Evolutionary conservation across 1,140 invertebrate genomes (phyloP).

Genomic region (Bombus pyrosoma): DNA sequence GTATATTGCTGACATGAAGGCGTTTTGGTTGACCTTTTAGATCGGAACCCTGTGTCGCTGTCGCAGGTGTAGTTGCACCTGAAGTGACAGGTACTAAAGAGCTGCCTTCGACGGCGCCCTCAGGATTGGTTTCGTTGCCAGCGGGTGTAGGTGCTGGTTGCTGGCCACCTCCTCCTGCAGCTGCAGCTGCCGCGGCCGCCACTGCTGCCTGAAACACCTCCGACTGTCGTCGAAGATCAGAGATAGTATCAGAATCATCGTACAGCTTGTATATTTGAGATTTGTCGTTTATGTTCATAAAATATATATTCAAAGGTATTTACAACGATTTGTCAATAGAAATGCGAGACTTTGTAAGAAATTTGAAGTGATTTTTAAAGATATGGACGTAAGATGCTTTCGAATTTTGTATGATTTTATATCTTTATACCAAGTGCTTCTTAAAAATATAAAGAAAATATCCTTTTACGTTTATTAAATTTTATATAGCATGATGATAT

Average conservation of each 20-base stretch:
- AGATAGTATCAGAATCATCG: not conserved
- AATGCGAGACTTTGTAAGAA: not conserved
- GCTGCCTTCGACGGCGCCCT: conserved; percentile 72
- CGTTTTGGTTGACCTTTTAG: conserved; percentile 90
- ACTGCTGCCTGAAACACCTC: conserved; percentile 81
- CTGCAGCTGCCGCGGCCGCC: conserved; percentile 79
- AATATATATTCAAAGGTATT: too few relatives aligned
- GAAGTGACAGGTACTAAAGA: conserved; percentile 80
- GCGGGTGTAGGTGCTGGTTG: conserved; percentile 73
- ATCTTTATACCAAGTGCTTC: too few relatives aligned
- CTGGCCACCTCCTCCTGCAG: conserved; percentile 73
- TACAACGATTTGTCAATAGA: not conserved
- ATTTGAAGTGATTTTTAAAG: not conserved
- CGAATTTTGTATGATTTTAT: too few relatives aligned
- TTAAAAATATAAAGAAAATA: too few relatives aligned
- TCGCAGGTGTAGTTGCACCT: conserved; percentile 81
- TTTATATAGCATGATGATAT: too few relatives aligned
- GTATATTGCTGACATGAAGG: conserved; percentile 99
- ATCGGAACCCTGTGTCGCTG: conserved; percentile 78
- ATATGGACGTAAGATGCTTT: too few relatives aligned
- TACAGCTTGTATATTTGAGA: not conserved
- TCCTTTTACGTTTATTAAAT: too few relatives aligned
- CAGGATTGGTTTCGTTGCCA: conserved; percentile 75
- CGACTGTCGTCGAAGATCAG: conserved; percentile 70
- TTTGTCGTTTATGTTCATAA: not conserved